These are phyloP conservation scores for Holothuria scabra DNA, from an alignment of 53 echinoderm and acorn worm genomes.

Conservation along the genomic window DNA sequence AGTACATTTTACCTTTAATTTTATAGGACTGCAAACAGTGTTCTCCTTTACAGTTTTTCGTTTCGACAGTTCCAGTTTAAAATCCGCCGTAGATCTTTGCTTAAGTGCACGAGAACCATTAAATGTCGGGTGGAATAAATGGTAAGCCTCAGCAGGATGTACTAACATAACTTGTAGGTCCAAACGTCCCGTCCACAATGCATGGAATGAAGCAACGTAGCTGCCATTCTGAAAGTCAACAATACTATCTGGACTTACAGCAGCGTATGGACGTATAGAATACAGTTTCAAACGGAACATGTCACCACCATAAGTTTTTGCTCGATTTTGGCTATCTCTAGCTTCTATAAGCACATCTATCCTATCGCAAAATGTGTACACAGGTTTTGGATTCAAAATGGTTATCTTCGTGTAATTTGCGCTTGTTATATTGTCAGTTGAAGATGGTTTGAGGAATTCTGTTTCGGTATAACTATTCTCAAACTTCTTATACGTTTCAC, in stretches of 20 bases:
- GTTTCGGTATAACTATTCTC: too few species aligned
- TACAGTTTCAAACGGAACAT: slow-evolving; percentile 2
- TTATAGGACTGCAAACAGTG: too few species aligned
- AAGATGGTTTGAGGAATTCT: too few species aligned
- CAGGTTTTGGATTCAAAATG: background rate
- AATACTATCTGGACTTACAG: background rate
- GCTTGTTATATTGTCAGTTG: background rate
- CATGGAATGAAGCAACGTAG: background rate
- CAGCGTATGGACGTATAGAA: background rate
- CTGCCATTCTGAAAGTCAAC: slow-evolving; percentile 16
- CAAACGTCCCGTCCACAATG: background rate
- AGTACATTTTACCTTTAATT: too few species aligned
- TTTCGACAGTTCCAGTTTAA: too few species aligned
- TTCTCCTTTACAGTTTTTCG: too few species aligned
- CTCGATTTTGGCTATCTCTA: background rate
- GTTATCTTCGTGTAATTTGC: background rate
- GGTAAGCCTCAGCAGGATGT: background rate
- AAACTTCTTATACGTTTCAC: too few species aligned
- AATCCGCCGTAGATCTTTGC: too few species aligned
- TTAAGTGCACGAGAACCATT: background rate
- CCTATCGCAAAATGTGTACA: background rate
- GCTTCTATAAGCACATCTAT: background rate
- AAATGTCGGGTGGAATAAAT: background rate
- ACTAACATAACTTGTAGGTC: background rate
- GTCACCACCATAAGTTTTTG: background rate